A percentile compares a stretch with the other conserved stretches of the same genome.
Conservation (phyloP, 2,888 invertebrate genomes). For the Tenodera sinensis region DNA sequence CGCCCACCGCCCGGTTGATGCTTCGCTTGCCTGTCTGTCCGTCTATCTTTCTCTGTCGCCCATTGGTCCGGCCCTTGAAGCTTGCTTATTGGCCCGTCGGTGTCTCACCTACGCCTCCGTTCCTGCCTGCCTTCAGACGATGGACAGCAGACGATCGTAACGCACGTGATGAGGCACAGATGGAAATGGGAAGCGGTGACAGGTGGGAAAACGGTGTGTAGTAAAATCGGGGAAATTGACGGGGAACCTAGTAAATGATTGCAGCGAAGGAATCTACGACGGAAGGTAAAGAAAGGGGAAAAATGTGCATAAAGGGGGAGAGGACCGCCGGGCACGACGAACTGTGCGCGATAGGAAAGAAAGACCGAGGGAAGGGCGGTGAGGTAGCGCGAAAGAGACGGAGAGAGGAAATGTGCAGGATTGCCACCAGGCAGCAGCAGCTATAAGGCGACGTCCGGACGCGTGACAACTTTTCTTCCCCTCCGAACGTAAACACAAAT, state of each 20-base stretch:
- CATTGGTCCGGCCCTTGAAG: constrained; percentile 17
- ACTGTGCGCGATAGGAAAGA: constrained; percentile 15
- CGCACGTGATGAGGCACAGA: background rate
- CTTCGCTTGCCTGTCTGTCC: background rate
- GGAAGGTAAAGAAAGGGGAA: background rate
- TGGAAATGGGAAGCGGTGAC: background rate
- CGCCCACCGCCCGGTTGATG: constrained; percentile 8
- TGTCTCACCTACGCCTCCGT: background rate
- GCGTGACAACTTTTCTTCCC: background rate
- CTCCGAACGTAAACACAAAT: too few species aligned
- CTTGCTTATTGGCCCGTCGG: constrained; percentile 17
- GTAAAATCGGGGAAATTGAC: background rate
- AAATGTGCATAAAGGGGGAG: background rate
- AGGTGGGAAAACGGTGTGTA: background rate
- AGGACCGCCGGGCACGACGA: background rate
- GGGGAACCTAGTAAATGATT: too few species aligned
- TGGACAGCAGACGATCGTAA: background rate
- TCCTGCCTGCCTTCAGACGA: background rate
- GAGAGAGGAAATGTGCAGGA: background rate
- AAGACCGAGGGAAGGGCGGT: background rate
- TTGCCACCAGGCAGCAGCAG: constrained; percentile 16
- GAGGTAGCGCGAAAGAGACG: background rate
- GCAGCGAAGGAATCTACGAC: background rate
- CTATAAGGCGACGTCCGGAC: constrained; percentile 10
- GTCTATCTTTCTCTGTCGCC: constrained; percentile 8